Evolutionary conservation across 1,140 invertebrate genomes (phyloP), one percentile per base, ranked within the genome.

Genomic region (Drosophila simulans): DNA sequence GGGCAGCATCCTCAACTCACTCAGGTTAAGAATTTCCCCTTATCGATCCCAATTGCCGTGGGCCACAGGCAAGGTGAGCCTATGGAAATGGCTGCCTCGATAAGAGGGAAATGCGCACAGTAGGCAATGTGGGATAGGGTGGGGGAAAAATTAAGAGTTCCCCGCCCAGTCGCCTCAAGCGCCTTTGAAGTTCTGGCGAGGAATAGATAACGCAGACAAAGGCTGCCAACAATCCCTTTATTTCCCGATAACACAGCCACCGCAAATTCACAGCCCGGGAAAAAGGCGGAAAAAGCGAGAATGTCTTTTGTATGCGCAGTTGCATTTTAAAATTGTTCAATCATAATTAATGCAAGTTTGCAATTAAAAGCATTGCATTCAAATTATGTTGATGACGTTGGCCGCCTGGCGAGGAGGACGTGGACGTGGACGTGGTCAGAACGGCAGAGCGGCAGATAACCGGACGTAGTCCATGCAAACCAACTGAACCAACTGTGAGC

Each of bases 311-410:
- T 84, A 49, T 72, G 57, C 54, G 37, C 78, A 64, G 57, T 68
- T 56, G 57, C 79, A 77, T 72, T 77, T 80, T 72, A 84, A 84
- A 80, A 84, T 72, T 69, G 66, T 83, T 83, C 84, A 88, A 88
- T 88, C 81, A 88, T 88, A 88, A 88, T 88, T 88, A 88, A 88
- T 80, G 79, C 79, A 83, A 89, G 83, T 88, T 88, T 88, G 79
- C 84, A 89, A 89, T 88, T 88, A 88, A 88, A 88, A 77, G 84
- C 84, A 74, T 79, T 89, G 79, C 80, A 88, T 88, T 88, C 84
- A 89, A 89, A 88, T 88, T 89, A 89, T 80, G 70, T 46, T 83
- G 83, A 88, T 76, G 76, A 46, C 51, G 53, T 62, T 69, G 75
- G 58, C 65, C 53, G 37, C 45, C 43, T 39, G 65, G 49, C 68